Conservation (phyloP, 2,113 vertebrate genomes). For the Python bivittatus region DNA sequence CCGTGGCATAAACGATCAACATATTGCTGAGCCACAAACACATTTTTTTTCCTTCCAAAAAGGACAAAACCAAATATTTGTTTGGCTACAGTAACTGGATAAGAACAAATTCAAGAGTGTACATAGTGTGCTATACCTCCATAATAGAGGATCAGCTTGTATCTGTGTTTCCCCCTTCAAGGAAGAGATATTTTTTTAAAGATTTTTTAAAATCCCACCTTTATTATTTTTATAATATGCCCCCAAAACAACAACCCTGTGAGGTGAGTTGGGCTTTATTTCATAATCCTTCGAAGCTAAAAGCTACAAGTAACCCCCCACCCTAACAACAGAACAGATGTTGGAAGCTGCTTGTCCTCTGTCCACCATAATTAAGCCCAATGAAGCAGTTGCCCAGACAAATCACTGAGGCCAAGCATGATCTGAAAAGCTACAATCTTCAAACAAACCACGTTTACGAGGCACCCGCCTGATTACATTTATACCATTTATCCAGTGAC, state of each 20-base stretch:
- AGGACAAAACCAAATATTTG: conserved; percentile 42
- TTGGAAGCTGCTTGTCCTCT: conserved; percentile 77
- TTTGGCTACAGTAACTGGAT: conserved; percentile 63
- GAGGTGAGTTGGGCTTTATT: too few species aligned
- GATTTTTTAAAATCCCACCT: too few species aligned
- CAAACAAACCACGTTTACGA: conserved; percentile 63
- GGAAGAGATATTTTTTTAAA: conserved; percentile 83
- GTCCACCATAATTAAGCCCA: conserved; percentile 80
- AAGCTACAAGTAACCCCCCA: neutral
- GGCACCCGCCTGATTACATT: conserved; percentile 71
- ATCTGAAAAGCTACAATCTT: conserved; percentile 50
- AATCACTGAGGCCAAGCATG: conserved; percentile 72
- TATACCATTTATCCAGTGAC: conserved; percentile 38
- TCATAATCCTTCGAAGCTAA: conserved; percentile 83
- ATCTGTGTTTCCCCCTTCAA: conserved; percentile 73
- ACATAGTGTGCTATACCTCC: conserved; percentile 76
- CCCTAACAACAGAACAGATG: conserved; percentile 83
- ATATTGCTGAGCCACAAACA: conserved; percentile 29
- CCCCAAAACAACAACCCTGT: too few species aligned
- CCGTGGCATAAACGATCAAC: neutral
- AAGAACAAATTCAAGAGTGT: conserved; percentile 56
- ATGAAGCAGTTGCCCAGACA: conserved; percentile 71
- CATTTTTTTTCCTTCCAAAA: neutral
- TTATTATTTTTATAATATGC: too few species aligned
- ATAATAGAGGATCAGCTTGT: conserved; percentile 70